These are phyloP conservation scores for Sturmia bella DNA, from an alignment of 2,888 invertebrate genomes.

Conservation along the genomic window DNA sequence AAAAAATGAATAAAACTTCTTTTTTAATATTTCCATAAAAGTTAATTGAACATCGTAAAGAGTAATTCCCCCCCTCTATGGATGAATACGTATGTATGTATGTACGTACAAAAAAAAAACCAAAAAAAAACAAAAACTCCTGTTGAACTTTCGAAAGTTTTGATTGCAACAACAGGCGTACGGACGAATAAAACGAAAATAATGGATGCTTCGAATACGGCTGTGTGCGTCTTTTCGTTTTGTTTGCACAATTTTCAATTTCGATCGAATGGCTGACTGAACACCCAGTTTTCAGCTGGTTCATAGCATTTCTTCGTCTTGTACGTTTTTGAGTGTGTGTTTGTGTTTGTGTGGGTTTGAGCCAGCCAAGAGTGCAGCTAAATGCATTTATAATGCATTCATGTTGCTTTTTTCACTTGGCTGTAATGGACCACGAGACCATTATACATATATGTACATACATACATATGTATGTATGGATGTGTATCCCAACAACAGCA, in stretches of 20 bases:
- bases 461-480: too few relatives aligned
- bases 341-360: slow-evolving; percentile 66
- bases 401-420: slow-evolving; percentile 54
- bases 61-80: slow-evolving; percentile 52
- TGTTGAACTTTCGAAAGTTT: slow-evolving; percentile 70
- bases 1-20: slow-evolving; percentile 48
- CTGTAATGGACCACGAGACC: slow-evolving; percentile 68
- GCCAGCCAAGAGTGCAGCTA: slow-evolving; percentile 45
- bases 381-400: slow-evolving; percentile 69
- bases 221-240: slow-evolving; percentile 43
- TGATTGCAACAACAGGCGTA: slow-evolving; percentile 38
- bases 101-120: slow-evolving; percentile 28
- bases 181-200: slow-evolving; percentile 38
- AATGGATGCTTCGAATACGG: slow-evolving; percentile 51
- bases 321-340: slow-evolving; percentile 28
- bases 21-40: slow-evolving; percentile 64
- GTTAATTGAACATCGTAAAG: slow-evolving; percentile 66
- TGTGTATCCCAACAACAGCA: slow-evolving; percentile 49
- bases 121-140: slow-evolving; percentile 52
- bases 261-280: slow-evolving; percentile 10
- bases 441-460: slow-evolving; percentile 30
- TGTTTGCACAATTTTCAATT: slow-evolving; percentile 7
- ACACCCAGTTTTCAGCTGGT: slow-evolving; percentile 61
- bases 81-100: slow-evolving; percentile 17
- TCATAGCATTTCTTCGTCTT: slow-evolving; percentile 31